These are phyloP conservation scores for Antedon mediterranea DNA, from an alignment of 53 echinoderm and acorn worm genomes.

Conservation along the genomic window DNA sequence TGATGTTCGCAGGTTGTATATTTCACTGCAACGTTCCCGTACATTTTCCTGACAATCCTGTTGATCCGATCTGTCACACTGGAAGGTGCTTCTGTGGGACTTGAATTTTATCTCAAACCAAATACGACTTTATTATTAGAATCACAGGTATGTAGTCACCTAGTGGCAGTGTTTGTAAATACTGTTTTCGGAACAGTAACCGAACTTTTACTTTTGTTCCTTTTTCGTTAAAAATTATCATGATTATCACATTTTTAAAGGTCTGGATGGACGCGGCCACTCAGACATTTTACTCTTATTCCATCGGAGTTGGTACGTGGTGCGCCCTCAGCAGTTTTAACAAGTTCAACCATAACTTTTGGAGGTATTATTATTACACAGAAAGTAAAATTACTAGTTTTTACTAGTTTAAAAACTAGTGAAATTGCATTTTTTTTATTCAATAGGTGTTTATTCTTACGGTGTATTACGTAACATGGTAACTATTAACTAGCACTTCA, in stretches of 20 bases:
- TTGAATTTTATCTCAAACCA: constrained; percentile 68
- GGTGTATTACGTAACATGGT: not conserved
- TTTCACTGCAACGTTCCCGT: constrained; percentile 86
- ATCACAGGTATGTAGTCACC: constrained; percentile 38
- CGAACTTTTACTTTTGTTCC: too few relatives aligned
- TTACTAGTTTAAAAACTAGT: not conserved
- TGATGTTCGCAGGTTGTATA: constrained; percentile 65
- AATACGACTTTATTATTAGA: constrained; percentile 37
- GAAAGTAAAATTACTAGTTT: not conserved
- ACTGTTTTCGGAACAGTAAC: too few relatives aligned
- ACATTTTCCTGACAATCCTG: constrained; percentile 68
- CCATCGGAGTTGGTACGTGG: constrained; percentile 77
- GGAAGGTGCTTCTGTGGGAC: constrained; percentile 48
- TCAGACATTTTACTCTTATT: constrained; percentile 94
- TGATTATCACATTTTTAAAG: constrained; percentile 17
- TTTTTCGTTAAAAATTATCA: too few relatives aligned
- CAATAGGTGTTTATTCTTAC: too few relatives aligned
- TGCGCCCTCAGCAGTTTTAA: constrained; percentile 89
- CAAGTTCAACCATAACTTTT: constrained; percentile 72
- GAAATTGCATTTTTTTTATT: not conserved
- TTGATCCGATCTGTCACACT: constrained; percentile 64
- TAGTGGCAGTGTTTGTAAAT: too few relatives aligned
- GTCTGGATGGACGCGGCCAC: constrained; percentile 97
- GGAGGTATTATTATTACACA: constrained; percentile 69
- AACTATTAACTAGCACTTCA: not conserved